A percentile compares a stretch with the other conserved stretches of the same genome.
Evolutionary conservation across 1,140 invertebrate species (phyloP).

Genomic region (Phenacoccus solenopsis): DNA sequence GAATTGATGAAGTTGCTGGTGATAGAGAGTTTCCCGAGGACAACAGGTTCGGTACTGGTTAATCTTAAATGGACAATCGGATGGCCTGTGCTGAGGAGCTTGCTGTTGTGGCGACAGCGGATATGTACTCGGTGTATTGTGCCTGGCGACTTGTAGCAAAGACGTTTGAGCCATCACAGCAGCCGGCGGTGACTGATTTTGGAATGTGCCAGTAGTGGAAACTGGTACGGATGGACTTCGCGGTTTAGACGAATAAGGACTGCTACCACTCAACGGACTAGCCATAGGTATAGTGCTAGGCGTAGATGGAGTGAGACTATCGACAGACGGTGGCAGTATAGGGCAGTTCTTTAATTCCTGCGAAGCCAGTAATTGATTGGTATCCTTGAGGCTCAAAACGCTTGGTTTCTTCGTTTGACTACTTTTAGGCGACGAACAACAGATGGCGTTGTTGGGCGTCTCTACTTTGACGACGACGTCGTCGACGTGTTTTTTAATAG

Average conservation of each 20-base stretch:
- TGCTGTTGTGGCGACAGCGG: constrained; percentile 23
- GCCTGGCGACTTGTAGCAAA: neutral
- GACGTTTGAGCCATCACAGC: neutral
- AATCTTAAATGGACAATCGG: constrained; percentile 15
- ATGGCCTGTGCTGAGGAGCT: no score
- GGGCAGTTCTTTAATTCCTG: constrained; percentile 20
- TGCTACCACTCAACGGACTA: constrained; percentile 25
- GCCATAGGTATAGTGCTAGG: constrained; percentile 40
- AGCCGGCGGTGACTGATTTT: constrained; percentile 21
- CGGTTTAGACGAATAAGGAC: constrained; percentile 43
- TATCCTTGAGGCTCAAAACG: constrained; percentile 23
- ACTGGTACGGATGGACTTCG: neutral
- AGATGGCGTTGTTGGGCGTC: neutral
- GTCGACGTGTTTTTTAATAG: constrained; percentile 9
- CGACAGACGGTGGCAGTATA: constrained; percentile 38
- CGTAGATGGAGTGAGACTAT: constrained; percentile 49
- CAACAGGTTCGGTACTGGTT: constrained; percentile 14
- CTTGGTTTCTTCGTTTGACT: constrained; percentile 18
- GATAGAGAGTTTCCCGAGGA: constrained; percentile 20
- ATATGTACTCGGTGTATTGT: constrained; percentile 23
- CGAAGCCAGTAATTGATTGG: constrained; percentile 21
- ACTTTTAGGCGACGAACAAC: constrained; percentile 23
- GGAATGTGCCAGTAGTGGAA: constrained; percentile 25
- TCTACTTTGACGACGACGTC: constrained; percentile 28
- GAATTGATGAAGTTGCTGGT: constrained; percentile 26